A percentile compares a stretch with the other conserved stretches of the same genome.
Conservation (phyloP, 2,888 invertebrate genomes). For the Eupithecia subfuscata region DNA sequence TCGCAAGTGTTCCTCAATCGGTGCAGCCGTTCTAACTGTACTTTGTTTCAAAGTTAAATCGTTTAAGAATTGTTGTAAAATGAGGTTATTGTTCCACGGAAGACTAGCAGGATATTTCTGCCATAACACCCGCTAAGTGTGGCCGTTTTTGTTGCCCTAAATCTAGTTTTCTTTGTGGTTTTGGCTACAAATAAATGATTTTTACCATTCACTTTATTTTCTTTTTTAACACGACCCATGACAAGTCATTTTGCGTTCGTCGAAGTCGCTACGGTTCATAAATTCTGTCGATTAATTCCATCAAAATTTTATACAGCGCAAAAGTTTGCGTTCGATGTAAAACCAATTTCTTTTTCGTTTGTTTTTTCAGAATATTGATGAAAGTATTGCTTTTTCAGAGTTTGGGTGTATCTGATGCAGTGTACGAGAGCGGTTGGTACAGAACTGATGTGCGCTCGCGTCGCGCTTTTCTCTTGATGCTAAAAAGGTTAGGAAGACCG, state of each 20-base stretch:
- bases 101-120: no score
- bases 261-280: not conserved
- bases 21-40: not conserved
- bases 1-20: not conserved
- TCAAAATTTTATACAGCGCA: not conserved
- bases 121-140: no score
- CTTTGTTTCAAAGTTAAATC: not conserved
- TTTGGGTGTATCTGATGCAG: constrained; percentile 66
- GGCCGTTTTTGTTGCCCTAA: no score
- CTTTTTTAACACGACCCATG: not conserved
- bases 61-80: no score
- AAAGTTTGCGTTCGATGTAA: not conserved
- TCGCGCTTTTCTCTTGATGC: constrained; percentile 60
- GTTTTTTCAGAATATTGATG: constrained; percentile 44
- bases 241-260: not conserved
- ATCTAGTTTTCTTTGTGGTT: no score
- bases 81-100: no score
- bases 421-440: constrained; percentile 72
- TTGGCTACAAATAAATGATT: no score
- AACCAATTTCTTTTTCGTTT: not conserved
- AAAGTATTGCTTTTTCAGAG: constrained; percentile 54
- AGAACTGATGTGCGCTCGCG: constrained; percentile 60
- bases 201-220: not conserved
- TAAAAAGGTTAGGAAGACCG: constrained; percentile 62
- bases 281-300: constrained; percentile 1